Evolutionary conservation across 2,113 vertebrate species (phyloP), one percentile per base, ranked within the genome.

Genomic region (Trematomus loennbergii): DNA sequence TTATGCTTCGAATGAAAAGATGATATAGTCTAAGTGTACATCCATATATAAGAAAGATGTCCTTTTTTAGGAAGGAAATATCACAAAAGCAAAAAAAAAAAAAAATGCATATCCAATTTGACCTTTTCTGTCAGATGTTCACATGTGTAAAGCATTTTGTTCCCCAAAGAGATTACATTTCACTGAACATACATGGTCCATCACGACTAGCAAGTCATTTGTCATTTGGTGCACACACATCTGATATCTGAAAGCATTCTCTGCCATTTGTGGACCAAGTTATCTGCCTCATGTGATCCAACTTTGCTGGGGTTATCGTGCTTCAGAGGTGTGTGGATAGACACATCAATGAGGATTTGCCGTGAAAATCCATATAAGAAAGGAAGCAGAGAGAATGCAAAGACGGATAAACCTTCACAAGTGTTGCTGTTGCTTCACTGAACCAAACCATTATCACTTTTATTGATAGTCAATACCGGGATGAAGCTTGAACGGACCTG

Each of bases 291-390:
- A 2, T 12, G 48, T 45, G 59, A 85, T 78, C 65, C 36, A 61
- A 60, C 70, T 72, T 57, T 75, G 65, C 48, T 22, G 12, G 68
- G 67, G 75, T 80, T 86, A 86, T 90, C 75, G 87, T 12, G 61
- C 48, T 84, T 83, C 64, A 25, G 29, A 78, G 43, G 70, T 59
- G 36, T 60, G 67, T 20, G 46, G 71, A 88, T 55, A 54, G 64
- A 80, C 72, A 79, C 81, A 74, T 92, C 82, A 78, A 72, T 82
- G 78, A 79, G 76, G 75, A 82, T 84, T 83, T 82, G 60, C 36
- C 59, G 63, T 29, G 29, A 70, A 75, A 81, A 86, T 73, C 78
- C 45, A 81, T 82, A 75, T 13, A 40, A 49, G 76, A 62, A 65
- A 61, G 36, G 68, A 78, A 72, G 62, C 58, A 70, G 60, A 12